phyloP scores from a whole-genome alignment of 2,888 invertebrate species.

The Heliconius hortense region DNA sequence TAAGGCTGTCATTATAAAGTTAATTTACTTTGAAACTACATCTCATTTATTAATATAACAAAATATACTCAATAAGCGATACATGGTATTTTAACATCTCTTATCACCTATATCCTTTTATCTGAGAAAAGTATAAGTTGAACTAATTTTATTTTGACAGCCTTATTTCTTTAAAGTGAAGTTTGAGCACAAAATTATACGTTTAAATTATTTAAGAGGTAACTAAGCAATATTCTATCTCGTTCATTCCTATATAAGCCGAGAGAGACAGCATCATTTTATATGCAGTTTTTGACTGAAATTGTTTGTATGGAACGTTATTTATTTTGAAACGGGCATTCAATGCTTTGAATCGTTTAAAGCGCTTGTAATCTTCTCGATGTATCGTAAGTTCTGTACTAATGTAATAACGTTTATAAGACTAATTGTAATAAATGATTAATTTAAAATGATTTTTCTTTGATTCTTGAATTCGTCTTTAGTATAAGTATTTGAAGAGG shows the following conservation, averaged over 20 bases:
- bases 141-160: slow-evolving; percentile 1
- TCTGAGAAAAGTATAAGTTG: neutral
- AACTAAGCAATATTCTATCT: slow-evolving; percentile 9
- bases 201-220: neutral
- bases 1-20: no score
- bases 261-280: slow-evolving; percentile 19
- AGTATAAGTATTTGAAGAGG: no score
- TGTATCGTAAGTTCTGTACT: slow-evolving; percentile 61
- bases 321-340: slow-evolving; percentile 58
- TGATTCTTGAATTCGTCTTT: no score
- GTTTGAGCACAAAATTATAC: neutral
- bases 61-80: neutral
- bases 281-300: slow-evolving; percentile 24
- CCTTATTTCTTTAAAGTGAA: neutral
- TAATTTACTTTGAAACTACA: no score
- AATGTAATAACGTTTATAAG: slow-evolving; percentile 75
- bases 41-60: no score
- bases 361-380: slow-evolving; percentile 55
- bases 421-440: slow-evolving; percentile 55
- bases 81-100: neutral
- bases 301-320: slow-evolving; percentile 26
- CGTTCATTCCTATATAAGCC: slow-evolving; percentile 37
- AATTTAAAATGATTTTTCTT: slow-evolving; percentile 41
- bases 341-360: slow-evolving; percentile 58
- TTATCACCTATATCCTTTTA: no score